Conservation (phyloP, 2,113 vertebrate genomes). For the Chaetura pelagica region DNA sequence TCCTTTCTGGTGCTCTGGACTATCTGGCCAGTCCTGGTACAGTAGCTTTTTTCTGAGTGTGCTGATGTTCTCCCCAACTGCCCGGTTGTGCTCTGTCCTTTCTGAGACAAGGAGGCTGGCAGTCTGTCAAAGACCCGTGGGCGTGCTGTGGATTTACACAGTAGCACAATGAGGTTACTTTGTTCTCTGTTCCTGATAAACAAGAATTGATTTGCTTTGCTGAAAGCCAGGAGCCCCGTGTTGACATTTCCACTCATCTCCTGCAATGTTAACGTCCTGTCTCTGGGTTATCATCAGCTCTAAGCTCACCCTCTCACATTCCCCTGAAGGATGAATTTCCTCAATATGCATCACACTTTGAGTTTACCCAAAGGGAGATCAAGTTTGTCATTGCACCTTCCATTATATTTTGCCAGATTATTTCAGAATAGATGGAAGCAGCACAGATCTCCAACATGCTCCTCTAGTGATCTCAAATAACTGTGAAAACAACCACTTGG, state of each 20-base stretch:
- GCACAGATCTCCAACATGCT: neutral
- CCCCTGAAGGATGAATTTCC: neutral
- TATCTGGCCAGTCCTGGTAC: neutral
- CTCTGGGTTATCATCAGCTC: neutral
- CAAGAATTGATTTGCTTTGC: conserved; percentile 13
- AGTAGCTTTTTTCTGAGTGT: neutral
- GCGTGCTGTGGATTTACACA: fast-evolving
- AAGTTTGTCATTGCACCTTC: neutral
- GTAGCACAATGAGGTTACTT: neutral
- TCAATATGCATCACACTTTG: neutral
- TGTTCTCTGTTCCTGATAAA: conserved; percentile 5
- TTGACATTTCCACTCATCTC: neutral
- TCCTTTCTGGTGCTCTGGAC: neutral
- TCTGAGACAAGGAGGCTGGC: neutral
- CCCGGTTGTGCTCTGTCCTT: neutral
- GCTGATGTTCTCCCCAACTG: neutral
- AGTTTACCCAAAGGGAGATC: neutral
- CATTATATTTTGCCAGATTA: neutral
- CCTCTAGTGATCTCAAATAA: neutral
- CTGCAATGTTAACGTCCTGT: neutral
- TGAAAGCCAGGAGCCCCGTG: neutral
- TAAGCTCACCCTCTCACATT: neutral
- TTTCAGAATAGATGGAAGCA: neutral
- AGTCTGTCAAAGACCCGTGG: fast-evolving
- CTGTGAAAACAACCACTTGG: neutral